Conservation (phyloP, 2,888 invertebrate species). For the Drosophila recens region DNA sequence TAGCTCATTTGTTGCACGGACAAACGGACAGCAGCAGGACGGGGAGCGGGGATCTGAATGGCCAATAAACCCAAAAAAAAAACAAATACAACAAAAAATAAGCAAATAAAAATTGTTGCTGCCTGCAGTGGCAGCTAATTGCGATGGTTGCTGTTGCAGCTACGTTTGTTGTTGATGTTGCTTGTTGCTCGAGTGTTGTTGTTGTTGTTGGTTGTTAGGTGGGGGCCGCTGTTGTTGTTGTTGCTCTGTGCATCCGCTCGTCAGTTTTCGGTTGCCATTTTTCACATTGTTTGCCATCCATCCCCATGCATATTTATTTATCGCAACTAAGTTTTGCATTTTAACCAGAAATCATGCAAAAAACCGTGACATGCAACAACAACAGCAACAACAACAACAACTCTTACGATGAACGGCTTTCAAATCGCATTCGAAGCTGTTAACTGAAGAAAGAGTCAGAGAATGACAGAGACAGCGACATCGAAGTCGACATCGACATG, state of each 20-base stretch:
- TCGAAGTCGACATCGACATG: constrained; percentile 39
- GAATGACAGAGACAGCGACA: constrained; percentile 18
- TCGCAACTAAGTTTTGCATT: constrained; percentile 73
- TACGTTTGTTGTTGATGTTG: constrained; percentile 25
- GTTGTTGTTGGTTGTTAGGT: constrained; percentile 46
- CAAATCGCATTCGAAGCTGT: constrained; percentile 71
- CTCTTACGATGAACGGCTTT: constrained; percentile 60
- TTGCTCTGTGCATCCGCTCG: constrained; percentile 72
- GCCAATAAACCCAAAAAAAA: constrained; percentile 65
- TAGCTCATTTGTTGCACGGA: constrained; percentile 77
- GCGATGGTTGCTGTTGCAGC: constrained; percentile 44
- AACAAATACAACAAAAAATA: constrained; percentile 17
- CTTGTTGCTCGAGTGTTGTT: constrained; percentile 42
- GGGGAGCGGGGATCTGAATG: constrained; percentile 27
- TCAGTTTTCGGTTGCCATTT: constrained; percentile 70
- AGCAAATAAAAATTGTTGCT: constrained; percentile 61
- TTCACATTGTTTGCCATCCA: constrained; percentile 70
- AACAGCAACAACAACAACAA: constrained; percentile 49
- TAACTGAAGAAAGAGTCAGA: constrained; percentile 66
- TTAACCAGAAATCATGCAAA: constrained; percentile 77
- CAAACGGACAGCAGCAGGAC: constrained; percentile 14
- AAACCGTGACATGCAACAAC: constrained; percentile 66
- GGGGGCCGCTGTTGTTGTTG: constrained; percentile 39
- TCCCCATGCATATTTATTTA: constrained; percentile 77
- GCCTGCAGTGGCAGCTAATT: constrained; percentile 51